A percentile compares a stretch with the other conserved stretches of the same genome.
These are phyloP conservation scores for Nasonovia ribisnigri DNA, from an alignment of 2,888 invertebrate genomes.

Conservation along the genomic window DNA sequence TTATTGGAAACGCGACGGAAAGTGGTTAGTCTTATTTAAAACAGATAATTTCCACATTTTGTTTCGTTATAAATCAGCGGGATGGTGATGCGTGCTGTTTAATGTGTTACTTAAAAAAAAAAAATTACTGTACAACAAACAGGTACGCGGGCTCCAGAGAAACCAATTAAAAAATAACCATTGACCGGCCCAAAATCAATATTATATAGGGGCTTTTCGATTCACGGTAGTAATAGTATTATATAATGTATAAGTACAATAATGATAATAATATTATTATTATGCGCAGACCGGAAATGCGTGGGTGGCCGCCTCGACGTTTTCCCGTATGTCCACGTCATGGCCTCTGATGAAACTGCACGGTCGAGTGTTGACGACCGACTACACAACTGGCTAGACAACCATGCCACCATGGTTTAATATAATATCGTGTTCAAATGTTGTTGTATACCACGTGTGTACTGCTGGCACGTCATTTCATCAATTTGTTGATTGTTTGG, in stretches of 20 bases:
- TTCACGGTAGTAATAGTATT: not conserved
- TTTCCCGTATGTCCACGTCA: not conserved
- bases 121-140: not conserved
- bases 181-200: not conserved
- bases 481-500: not conserved
- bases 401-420: not conserved
- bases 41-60: not conserved
- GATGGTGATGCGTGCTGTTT: not conserved
- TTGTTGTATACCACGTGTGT: not conserved
- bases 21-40: not conserved
- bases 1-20: not conserved
- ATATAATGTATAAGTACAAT: not conserved
- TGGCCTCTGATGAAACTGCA: not conserved
- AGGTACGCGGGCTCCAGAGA: not conserved
- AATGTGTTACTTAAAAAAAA: too few relatives aligned
- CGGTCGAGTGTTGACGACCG: not conserved
- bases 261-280: not conserved
- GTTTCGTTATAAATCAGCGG: not conserved
- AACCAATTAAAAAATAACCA: not conserved
- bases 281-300: not conserved
- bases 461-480: not conserved
- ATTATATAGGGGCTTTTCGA: not conserved
- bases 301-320: not conserved
- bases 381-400: not conserved
- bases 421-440: not conserved